Base-by-base conservation (phyloP, 2,113 vertebrate genomes). In the Alligator sinensis region DNA sequence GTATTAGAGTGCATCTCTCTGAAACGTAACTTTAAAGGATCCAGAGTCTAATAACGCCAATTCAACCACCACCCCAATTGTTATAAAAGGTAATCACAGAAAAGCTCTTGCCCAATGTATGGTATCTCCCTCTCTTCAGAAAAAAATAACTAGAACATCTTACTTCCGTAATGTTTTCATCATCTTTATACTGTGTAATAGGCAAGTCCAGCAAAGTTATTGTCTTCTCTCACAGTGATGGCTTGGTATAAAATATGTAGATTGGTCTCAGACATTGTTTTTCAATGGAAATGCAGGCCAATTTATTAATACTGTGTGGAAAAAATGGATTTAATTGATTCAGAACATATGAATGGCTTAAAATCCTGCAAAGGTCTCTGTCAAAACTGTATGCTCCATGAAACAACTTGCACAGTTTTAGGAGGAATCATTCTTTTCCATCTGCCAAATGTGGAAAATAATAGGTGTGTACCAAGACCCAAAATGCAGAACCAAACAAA, bases 241-340 rank as follows among this genome's bases (percentile, higher is more conserved):
- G n/a, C 38, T 90, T 84, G 61, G 13, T 76, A 14, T 59, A 9
- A 94, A 96, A 92, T 77, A 55, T 22, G 19, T 1, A 4, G 30
- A n/a, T 38, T 80, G 47, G 10, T 82, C 77, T 85, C 30, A 87
- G 47, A 25, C 15, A 78, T 4, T 15, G 8, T 5, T 64, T 34
- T 80, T 90, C 62, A 34, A 34, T 34, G 57, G 13, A 6, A 5
- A 18, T 27, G 7, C 59, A 80, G 84, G 16, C 30, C 16, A 54
- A 66, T 86, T 81, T 61, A 75, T 30, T 81, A 18, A 5, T 77
- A 81, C 55, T 3, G 28, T 27, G 61, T 14, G 13, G 3, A 19
- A 5, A 72, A 91, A 92, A 82, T 3, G 24, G 7, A 21, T 77
- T 78, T 63, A 30, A 59, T 28, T 88, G 66, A 84, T 88, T 82